Percentiles rank a stretch among this genome's conserved stretches.
Evolutionary conservation across 2,888 invertebrate genomes (phyloP).

Genomic region (Rotaria magnacalcarata): DNA sequence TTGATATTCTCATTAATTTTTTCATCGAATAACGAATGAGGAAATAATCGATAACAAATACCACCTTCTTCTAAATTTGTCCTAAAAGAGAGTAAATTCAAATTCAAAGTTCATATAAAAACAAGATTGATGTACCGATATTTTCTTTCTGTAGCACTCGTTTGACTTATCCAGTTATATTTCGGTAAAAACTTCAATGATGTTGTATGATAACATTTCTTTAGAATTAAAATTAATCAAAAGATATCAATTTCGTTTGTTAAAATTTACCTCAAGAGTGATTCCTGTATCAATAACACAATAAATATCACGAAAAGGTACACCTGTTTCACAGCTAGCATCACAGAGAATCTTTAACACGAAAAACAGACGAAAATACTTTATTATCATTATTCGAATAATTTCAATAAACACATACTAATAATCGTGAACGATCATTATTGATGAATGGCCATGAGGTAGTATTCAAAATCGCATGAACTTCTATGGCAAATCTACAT

Average conservation of each 20-base stretch:
- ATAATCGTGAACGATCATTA: neutral
- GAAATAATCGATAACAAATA: neutral
- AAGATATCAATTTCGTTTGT: neutral
- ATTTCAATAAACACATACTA: neutral
- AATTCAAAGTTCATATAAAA: too few species aligned
- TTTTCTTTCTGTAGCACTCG: neutral
- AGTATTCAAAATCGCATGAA: neutral
- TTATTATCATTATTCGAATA: neutral
- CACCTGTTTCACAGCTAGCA: conserved; percentile 16
- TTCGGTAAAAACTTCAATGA: conserved; percentile 2
- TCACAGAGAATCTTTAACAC: neutral
- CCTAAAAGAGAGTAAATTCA: neutral
- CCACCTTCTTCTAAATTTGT: neutral
- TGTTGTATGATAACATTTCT: conserved; percentile 33
- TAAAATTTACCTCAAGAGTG: neutral
- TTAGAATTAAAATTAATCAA: neutral
- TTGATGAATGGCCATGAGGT: neutral
- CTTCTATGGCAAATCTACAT: neutral
- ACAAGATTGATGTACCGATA: neutral
- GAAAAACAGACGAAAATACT: neutral
- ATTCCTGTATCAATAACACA: conserved; percentile 22
- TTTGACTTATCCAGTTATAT: conserved; percentile 23
- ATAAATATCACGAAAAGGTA: neutral
- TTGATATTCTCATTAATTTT: neutral
- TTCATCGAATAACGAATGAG: neutral